Percentiles rank a stretch among this genome's conserved stretches.
Evolutionary conservation across 1,140 invertebrate species (phyloP).

Genomic region (Nasonia longicornis): DNA sequence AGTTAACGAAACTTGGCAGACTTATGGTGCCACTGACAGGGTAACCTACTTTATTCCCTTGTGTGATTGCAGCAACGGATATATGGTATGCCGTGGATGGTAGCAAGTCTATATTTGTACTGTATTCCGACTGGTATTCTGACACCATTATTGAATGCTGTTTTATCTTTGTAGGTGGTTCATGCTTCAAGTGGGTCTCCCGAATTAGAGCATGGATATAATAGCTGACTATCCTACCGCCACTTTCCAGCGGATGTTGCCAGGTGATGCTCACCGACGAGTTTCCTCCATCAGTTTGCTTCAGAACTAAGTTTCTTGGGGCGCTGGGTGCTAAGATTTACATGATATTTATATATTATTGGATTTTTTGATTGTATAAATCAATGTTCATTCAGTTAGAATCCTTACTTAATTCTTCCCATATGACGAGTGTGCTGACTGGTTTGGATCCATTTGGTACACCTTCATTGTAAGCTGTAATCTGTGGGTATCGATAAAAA

Average conservation of each 20-base stretch:
- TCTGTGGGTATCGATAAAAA: conserved; percentile 32
- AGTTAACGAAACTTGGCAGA: conserved; percentile 36
- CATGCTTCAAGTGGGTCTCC: background rate
- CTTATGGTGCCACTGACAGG: background rate
- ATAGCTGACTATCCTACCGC: conserved; percentile 42
- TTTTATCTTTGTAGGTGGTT: background rate
- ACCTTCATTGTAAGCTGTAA: conserved; percentile 46
- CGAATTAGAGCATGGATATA: background rate
- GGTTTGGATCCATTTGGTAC: conserved; percentile 38
- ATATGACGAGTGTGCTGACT: background rate
- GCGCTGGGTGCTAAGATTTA: conserved; percentile 10
- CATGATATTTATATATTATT: background rate
- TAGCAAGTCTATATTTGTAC: conserved; percentile 34
- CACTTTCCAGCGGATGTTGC: conserved; percentile 51
- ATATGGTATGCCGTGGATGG: conserved; percentile 50
- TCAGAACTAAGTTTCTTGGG: background rate
- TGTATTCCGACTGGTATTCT: conserved; percentile 45
- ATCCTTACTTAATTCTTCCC: conserved; percentile 25
- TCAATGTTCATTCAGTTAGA: background rate
- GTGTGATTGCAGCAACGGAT: conserved; percentile 43
- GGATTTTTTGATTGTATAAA: background rate
- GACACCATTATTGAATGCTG: background rate
- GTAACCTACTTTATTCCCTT: background rate
- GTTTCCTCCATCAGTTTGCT: background rate
- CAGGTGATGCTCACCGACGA: conserved; percentile 43